A percentile compares a stretch with the other conserved stretches of the same genome.
Evolutionary conservation across 2,797 vertebrate species (phyloP).

Genomic region (Sternarchorhynchus goeldii): DNA sequence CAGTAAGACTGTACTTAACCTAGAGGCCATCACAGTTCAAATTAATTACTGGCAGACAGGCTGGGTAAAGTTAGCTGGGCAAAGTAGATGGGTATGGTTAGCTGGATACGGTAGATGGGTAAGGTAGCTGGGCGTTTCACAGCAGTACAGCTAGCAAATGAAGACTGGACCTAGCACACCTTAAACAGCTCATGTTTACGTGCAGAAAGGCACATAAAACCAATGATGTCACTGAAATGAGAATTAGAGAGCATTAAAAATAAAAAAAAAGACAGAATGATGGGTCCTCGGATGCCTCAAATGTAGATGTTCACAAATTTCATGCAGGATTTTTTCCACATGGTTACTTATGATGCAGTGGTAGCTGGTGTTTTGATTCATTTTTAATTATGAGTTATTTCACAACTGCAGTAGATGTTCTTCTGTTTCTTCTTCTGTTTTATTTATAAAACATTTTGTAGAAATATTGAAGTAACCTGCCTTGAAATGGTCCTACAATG

Average conservation of each 20-base stretch:
- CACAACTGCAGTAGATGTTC: not conserved
- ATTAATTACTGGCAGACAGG: not conserved
- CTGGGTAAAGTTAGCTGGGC: not conserved
- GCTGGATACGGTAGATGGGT: too few relatives aligned
- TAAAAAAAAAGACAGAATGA: too few relatives aligned
- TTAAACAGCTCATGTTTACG: not conserved
- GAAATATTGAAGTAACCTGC: slow-evolving; percentile 10
- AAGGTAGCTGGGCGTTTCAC: not conserved
- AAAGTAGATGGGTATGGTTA: too few relatives aligned
- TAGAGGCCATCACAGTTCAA: too few relatives aligned
- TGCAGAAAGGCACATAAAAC: not conserved
- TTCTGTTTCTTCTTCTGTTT: too few relatives aligned
- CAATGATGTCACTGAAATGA: not conserved
- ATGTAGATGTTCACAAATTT: slow-evolving; percentile 1
- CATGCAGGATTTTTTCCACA: not conserved
- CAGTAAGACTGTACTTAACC: too few relatives aligned
- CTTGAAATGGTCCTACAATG: not conserved
- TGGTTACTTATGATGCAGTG: slow-evolving; percentile 1
- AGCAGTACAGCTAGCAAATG: not conserved
- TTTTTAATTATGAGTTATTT: slow-evolving; percentile 13
- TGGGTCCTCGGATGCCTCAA: not conserved
- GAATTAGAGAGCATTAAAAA: not conserved
- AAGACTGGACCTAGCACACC: not conserved
- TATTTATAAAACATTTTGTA: not conserved
- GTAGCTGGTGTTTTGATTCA: slow-evolving; percentile 7